Conservation (phyloP, 2,113 vertebrate genomes). For the Acanthochromis polyacanthus region DNA sequence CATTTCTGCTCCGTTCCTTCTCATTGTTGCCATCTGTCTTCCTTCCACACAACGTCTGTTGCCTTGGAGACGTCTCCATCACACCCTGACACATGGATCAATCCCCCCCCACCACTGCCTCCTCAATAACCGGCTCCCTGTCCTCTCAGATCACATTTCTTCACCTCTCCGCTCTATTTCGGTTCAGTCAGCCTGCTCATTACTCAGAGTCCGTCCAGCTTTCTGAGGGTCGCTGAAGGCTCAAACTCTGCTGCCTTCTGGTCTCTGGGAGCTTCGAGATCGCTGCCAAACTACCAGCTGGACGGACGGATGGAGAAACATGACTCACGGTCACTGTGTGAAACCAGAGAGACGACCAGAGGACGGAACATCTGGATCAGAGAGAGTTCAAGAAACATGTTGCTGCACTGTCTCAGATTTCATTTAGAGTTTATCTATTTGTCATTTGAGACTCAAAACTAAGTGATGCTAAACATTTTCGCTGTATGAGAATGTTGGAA, state of each 20-base stretch:
- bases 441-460: too few relatives aligned
- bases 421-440: too few relatives aligned
- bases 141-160: slow-evolving; percentile 29
- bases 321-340: slow-evolving; percentile 16
- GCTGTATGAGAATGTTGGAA: too few relatives aligned
- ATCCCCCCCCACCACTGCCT: neutral
- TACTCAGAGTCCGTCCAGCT: neutral
- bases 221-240: neutral
- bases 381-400: neutral
- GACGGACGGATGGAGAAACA: neutral
- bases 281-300: slow-evolving; percentile 25
- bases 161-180: slow-evolving; percentile 32
- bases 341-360: neutral
- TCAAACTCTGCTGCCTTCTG: slow-evolving; percentile 1
- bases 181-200: slow-evolving; percentile 7
- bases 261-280: neutral
- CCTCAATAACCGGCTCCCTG: slow-evolving; percentile 9
- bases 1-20: slow-evolving; percentile 53
- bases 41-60: slow-evolving; percentile 59
- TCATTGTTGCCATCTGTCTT: slow-evolving; percentile 69
- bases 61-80: slow-evolving; percentile 70
- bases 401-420: too few relatives aligned
- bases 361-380: slow-evolving; percentile 21
- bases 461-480: too few relatives aligned
- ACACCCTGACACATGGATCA: slow-evolving; percentile 65